These are phyloP conservation scores for Arbacia lixula DNA, from an alignment of 53 echinoderm and acorn worm genomes.

Conservation along the genomic window DNA sequence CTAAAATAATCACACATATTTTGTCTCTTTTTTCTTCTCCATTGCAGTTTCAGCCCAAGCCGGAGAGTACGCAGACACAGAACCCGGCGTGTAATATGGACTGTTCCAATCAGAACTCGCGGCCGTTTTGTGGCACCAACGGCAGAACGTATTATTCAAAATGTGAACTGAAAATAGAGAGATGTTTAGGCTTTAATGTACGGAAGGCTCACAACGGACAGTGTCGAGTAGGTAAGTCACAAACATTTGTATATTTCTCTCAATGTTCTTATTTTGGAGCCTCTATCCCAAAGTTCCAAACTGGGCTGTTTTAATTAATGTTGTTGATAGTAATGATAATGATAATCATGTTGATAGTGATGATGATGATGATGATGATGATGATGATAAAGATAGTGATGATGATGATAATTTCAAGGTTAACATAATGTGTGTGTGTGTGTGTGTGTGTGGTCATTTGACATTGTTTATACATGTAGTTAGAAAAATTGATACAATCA, in stretches of 20 bases:
- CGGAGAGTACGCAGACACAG: conserved; percentile 27
- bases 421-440: no score
- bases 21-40: not conserved
- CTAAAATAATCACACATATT: not conserved
- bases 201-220: conserved; percentile 79
- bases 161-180: conserved; percentile 82
- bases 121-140: conserved; percentile 86
- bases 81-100: conserved; percentile 75
- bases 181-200: conserved; percentile 80
- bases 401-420: no score
- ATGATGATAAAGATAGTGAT: no score
- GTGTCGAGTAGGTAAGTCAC: conserved; percentile 61
- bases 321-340: no score
- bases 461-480: no score
- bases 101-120: conserved; percentile 64
- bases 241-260: not conserved
- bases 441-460: no score
- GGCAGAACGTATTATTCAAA: conserved; percentile 90
- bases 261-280: no score
- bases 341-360: no score
- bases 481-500: no score
- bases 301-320: no score
- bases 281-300: no score
- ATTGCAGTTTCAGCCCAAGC: conserved; percentile 39
- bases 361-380: no score